These are phyloP conservation scores for Rotaria macrura DNA, from an alignment of 2,888 invertebrate genomes.

Conservation along the genomic window DNA sequence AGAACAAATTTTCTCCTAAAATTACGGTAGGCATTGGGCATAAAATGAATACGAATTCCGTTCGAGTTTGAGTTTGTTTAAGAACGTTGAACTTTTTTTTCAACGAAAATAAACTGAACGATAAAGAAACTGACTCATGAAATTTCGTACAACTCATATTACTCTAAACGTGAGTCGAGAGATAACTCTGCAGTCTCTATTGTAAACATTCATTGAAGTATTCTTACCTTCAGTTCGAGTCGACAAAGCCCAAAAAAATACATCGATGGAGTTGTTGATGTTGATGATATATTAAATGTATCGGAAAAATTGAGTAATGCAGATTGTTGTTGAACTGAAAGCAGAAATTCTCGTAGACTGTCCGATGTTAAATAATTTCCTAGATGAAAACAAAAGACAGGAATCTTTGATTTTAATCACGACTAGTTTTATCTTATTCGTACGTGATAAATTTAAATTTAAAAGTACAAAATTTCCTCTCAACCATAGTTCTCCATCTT, in stretches of 20 bases:
- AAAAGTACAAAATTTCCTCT: background rate
- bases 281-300: background rate
- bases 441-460: constrained; percentile 8
- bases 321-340: background rate
- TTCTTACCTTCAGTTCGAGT: background rate
- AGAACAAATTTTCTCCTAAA: no score
- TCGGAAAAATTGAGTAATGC: background rate
- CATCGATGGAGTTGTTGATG: background rate
- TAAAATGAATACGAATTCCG: no score
- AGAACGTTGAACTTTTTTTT: no score
- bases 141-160: no score
- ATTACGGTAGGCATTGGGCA: no score
- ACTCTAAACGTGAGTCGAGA: no score
- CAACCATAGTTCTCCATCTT: background rate
- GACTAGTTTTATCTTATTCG: background rate
- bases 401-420: no score
- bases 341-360: background rate
- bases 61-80: no score
- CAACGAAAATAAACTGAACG: no score
- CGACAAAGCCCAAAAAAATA: background rate
- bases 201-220: no score
- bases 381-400: background rate
- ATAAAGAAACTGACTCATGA: no score
- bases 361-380: background rate
- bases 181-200: no score